Evolutionary conservation across 2,797 vertebrate genomes (phyloP), one percentile per base, ranked within the genome.

Genomic region (Chaenodraco wilsoni): DNA sequence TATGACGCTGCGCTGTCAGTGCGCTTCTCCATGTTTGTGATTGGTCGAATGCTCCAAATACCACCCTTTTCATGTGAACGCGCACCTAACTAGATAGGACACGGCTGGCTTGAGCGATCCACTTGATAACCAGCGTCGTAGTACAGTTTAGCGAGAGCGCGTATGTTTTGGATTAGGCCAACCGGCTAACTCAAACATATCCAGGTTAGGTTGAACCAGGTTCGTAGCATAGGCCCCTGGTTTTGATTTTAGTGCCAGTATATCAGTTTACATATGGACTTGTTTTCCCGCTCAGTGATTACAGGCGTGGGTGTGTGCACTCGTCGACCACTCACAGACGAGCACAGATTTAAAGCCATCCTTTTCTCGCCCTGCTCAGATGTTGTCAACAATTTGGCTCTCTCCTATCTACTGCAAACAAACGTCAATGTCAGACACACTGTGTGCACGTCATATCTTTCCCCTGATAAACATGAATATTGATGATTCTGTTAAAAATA

Each of bases 351-450:
- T 27, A 1, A 40, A 51, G 16, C 81, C 65, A 33, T 59, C 83
- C 61, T 58, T 16, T 45, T 43, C 70, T 56, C 3, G 9, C 64
- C 43, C 69, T 68, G 46, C 21, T 69, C 41, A 7, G 61, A 76
- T 58, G 41, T 43, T 15, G 3, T 27, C 55, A 15, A 12, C 45
- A 11, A 44, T 48, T 50, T 46, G 50, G 44, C 5, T 37, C 15
- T 11, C 46, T 49, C 54, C 60, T 72, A 72, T 84, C 76, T 74
- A 83, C 46, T 41, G 71, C 75, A 89, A 90, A 91, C 83, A 88
- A 79, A 78, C 49, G 43, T 82, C 74, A 71, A 88, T 84, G 77
- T 88, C 83, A 86, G 85, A 86, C 74, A 65, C 19, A 61, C 21
- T 58, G 21, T 66, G 37, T 9, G 11, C 63, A 33, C 49, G 46